A percentile compares a stretch with the other conserved stretches of the same genome.
phyloP scores from a whole-genome alignment of 2,888 invertebrate species.

The Ophonus ardosiacus region DNA sequence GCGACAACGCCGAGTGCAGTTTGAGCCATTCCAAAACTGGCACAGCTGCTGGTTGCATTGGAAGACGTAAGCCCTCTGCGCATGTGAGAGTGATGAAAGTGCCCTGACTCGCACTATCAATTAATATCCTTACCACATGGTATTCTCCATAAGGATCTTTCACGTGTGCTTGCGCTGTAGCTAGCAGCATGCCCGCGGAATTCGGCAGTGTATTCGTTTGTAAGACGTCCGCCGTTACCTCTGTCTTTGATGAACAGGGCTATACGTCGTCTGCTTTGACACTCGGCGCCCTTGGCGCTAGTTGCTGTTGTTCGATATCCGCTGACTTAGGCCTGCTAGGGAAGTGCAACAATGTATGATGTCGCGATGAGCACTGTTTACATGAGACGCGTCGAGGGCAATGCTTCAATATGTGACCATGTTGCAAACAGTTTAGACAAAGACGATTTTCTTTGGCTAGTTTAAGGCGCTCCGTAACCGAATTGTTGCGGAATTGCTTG shows the following conservation, averaged over 20 bases:
- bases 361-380: neutral
- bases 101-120: slow-evolving; percentile 7
- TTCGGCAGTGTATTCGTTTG: neutral
- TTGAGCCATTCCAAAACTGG: slow-evolving; percentile 11
- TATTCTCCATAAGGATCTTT: neutral
- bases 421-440: neutral
- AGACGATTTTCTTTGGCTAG: slow-evolving; percentile 1
- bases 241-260: neutral
- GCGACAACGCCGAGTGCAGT: slow-evolving; percentile 6
- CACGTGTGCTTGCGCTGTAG: neutral
- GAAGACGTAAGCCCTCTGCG: neutral
- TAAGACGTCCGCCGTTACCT: neutral
- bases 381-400: neutral
- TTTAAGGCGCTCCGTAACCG: neutral
- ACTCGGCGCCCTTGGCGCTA: neutral
- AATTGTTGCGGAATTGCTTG: neutral
- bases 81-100: slow-evolving; percentile 7
- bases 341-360: neutral
- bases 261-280: neutral
- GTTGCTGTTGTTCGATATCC: neutral
- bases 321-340: neutral
- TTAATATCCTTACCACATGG: neutral
- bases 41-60: neutral
- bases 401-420: neutral
- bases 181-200: neutral